phyloP scores from a whole-genome alignment of 2,113 vertebrate genomes.

The Pseudonaja textilis region DNA sequence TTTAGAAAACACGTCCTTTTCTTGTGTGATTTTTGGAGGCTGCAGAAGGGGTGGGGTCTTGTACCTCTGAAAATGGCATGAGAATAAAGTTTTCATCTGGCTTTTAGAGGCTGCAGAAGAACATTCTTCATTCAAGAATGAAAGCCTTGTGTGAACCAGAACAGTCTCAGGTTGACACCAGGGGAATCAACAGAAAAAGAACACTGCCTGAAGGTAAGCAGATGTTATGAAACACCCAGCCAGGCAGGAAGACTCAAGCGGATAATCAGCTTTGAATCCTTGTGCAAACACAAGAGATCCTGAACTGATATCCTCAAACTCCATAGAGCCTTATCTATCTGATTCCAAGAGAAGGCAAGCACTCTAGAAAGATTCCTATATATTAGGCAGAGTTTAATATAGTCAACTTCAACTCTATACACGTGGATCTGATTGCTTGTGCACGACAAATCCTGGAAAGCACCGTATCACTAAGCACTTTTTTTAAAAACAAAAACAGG shows the following conservation, averaged over 20 bases:
- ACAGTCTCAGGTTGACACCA: not conserved
- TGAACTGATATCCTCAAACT: not conserved
- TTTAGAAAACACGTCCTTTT: not conserved
- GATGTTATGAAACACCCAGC: not conserved
- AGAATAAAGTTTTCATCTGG: not conserved
- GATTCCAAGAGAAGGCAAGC: not conserved
- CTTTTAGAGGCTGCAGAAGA: not conserved
- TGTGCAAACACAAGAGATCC: not conserved
- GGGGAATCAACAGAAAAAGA: not conserved
- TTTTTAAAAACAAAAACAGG: not conserved
- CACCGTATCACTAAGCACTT: not conserved
- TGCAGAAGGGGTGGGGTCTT: not conserved
- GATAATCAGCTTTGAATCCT: not conserved
- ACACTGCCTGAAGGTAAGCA: not conserved
- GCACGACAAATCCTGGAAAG: not conserved
- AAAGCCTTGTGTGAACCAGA: not conserved
- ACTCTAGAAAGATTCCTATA: not conserved
- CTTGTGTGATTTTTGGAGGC: not conserved
- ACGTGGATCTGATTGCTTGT: not conserved
- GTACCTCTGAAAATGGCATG: not conserved
- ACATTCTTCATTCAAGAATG: not conserved
- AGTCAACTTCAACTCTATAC: not conserved
- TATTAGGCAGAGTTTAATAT: not conserved
- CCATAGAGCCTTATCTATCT: not conserved
- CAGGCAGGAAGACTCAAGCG: not conserved